Evolutionary conservation across 2,888 invertebrate genomes (phyloP).

Genomic region (Trichacis sp.): DNA sequence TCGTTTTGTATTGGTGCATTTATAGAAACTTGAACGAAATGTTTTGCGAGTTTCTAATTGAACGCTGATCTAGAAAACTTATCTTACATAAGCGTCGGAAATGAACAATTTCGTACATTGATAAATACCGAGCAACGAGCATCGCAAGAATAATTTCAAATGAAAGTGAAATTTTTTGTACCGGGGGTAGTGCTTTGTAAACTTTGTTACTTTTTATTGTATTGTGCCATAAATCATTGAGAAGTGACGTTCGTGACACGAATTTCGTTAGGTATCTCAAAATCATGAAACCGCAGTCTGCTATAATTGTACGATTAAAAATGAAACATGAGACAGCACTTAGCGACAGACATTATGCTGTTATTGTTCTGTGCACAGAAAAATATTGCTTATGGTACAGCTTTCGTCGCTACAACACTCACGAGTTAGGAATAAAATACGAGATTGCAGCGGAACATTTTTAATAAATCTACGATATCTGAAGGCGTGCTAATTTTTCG

Average conservation of each 20-base stretch:
- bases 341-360: no score
- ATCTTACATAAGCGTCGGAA: not conserved
- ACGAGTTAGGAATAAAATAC: not conserved
- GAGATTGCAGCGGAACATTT: no score
- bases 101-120: not conserved
- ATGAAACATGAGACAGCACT: no score
- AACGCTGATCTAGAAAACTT: no score
- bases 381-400: not conserved
- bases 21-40: not conserved
- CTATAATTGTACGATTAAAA: not conserved
- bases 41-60: not conserved
- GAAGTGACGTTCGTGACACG: not conserved
- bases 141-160: no score
- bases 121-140: not conserved
- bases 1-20: not conserved
- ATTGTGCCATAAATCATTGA: not conserved
- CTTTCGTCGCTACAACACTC: not conserved
- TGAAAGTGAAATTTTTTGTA: no score
- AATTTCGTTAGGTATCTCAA: not conserved
- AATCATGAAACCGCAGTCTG: not conserved
- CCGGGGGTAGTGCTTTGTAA: not conserved
- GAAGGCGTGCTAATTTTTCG: not conserved
- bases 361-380: not conserved
- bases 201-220: not conserved
- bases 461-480: constrained; percentile 1